Evolutionary conservation across 2,113 vertebrate genomes (phyloP).

Genomic region (Ciconia stormi): DNA sequence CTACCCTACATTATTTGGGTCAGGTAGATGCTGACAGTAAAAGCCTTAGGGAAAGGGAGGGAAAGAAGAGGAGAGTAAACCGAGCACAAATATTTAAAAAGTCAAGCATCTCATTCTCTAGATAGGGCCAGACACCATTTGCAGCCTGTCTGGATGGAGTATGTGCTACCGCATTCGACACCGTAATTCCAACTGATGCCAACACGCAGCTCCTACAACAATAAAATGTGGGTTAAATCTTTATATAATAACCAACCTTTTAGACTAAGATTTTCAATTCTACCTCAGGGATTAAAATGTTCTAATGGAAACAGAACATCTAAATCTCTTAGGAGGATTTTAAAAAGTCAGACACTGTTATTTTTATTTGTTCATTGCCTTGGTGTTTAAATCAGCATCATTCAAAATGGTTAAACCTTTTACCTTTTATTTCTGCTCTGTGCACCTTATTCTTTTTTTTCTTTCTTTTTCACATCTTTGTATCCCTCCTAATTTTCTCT

Average conservation of each 20-base stretch:
- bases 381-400: not conserved
- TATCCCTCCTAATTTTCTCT: not conserved
- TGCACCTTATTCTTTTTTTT: not conserved
- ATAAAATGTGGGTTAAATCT: not conserved
- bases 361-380: slow-evolving; percentile 32
- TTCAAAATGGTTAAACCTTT: not conserved
- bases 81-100: not conserved
- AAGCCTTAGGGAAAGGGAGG: not conserved
- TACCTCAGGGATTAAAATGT: slow-evolving; percentile 14
- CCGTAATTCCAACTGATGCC: not conserved
- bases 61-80: not conserved
- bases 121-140: not conserved
- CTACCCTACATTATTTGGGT: not conserved
- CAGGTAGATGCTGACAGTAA: slow-evolving; percentile 20
- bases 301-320: not conserved
- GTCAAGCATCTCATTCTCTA: not conserved
- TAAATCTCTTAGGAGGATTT: slow-evolving; percentile 29
- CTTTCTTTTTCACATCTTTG: not conserved
- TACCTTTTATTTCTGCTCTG: not conserved
- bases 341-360: not conserved
- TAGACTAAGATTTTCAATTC: slow-evolving; percentile 10
- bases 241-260: slow-evolving; percentile 14
- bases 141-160: not conserved
- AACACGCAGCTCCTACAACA: not conserved
- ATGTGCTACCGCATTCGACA: not conserved